Base-by-base conservation (phyloP, 2,888 invertebrate genomes). In the Sinelater perroti region DNA sequence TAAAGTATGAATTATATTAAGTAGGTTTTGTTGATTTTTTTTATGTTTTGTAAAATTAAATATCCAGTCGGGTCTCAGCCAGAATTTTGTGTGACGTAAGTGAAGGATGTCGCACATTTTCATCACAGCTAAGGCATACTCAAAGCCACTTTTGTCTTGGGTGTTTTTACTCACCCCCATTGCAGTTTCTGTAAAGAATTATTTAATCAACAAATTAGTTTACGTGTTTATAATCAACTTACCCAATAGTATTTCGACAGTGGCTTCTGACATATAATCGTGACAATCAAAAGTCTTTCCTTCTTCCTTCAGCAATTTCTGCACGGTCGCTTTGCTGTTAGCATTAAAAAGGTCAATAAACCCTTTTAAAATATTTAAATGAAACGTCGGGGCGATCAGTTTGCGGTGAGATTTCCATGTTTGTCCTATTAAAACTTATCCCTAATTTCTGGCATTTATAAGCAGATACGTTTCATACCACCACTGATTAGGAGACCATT, bases 1-100 rank as follows among this genome's bases (percentile, higher is more conserved):
- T 44, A 93, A 80, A 20, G 90, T 89, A 72, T 93, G 92, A 68
- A 93, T 93, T 65, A 88, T 83, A 65, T 85, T 85, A 36, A 93
- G 81, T 3, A 92, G 82, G 59, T 85, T 85, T 8, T 85, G 85
- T 75, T 93, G 92, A 56, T 84, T 82, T 72, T 87, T 87, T 51
- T 88, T 87, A 76, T 90, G 87, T n/a, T 72, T 76, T 0, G 82
- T 76, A 14, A 79, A 74, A 20, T 78, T 75, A 72, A 83, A 84
- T 0, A 82, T 58, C 7, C 77, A 62, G 35, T 82, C 79, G 0
- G 77, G 72, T 50, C 81, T 70, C 28, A 82, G 63, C 71, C 80
- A 75, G 1, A 81, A 49, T 63, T 82, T 80, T 66, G 80, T 80
- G 31, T 81, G 81, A 31, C 83, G 75, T 61, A 77, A 74, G 63